These are phyloP conservation scores for Okapia johnstoni DNA, from an alignment of 2,113 vertebrate species.

Conservation along the genomic window DNA sequence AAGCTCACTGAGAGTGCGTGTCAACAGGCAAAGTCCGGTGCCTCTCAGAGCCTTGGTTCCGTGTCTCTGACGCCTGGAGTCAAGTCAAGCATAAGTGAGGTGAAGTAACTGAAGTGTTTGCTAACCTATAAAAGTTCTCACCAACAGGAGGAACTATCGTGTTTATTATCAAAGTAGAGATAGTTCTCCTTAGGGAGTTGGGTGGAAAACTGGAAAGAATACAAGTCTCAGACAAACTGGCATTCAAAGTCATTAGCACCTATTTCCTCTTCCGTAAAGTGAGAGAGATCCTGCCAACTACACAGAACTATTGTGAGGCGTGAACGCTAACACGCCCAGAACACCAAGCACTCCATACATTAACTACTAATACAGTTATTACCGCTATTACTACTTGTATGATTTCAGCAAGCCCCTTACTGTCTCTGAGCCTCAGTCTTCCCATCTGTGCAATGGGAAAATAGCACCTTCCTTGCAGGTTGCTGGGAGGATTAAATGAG, in stretches of 20 bases:
- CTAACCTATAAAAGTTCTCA: neutral
- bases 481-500: neutral
- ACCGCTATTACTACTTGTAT: neutral
- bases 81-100: neutral
- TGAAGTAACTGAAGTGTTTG: neutral
- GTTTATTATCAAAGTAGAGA: neutral
- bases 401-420: neutral
- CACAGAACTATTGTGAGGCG: neutral
- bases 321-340: accelerated
- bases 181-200: neutral
- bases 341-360: accelerated
- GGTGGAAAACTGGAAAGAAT: neutral
- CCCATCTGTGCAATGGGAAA: neutral
- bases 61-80: neutral
- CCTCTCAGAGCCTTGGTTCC: neutral
- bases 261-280: neutral
- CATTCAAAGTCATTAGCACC: neutral
- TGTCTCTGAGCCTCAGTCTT: neutral
- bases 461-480: neutral
- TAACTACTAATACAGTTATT: accelerated
- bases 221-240: neutral
- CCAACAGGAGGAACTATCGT: neutral
- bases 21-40: neutral
- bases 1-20: neutral
- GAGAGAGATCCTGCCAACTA: neutral